Conservation (phyloP, 2,113 vertebrate species). For the Colaptes auratus region DNA sequence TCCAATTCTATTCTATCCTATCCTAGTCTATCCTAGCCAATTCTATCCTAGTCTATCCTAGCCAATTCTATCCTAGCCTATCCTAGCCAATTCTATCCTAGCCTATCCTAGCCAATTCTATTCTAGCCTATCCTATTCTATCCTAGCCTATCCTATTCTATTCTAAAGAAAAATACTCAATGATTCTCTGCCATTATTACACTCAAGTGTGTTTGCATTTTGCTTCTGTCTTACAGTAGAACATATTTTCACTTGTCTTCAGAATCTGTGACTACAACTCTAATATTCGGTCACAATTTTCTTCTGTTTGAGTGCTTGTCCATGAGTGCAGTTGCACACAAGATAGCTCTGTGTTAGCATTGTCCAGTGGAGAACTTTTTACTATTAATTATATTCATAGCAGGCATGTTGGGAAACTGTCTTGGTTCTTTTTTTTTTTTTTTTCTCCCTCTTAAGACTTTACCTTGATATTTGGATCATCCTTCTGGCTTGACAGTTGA, state of each 20-base stretch:
- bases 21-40: too few species aligned
- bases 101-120: too few species aligned
- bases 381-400: not conserved
- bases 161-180: too few species aligned
- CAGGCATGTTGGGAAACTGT: not conserved
- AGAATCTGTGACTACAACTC: not conserved
- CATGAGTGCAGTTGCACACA: not conserved
- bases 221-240: not conserved
- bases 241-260: not conserved
- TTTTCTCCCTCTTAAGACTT: not conserved
- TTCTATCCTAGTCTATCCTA: too few species aligned
- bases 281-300: not conserved
- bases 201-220: not conserved
- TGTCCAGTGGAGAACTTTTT: not conserved
- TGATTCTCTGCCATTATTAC: not conserved
- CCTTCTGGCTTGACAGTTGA: not conserved
- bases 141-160: too few species aligned
- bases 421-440: not conserved
- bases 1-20: too few species aligned
- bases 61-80: too few species aligned
- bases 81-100: too few species aligned
- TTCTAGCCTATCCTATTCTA: too few species aligned
- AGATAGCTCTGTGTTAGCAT: not conserved
- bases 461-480: not conserved
- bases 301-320: not conserved